phyloP scores from a whole-genome alignment of 1,140 invertebrate species.

The Drosophila kurseongensis region DNA sequence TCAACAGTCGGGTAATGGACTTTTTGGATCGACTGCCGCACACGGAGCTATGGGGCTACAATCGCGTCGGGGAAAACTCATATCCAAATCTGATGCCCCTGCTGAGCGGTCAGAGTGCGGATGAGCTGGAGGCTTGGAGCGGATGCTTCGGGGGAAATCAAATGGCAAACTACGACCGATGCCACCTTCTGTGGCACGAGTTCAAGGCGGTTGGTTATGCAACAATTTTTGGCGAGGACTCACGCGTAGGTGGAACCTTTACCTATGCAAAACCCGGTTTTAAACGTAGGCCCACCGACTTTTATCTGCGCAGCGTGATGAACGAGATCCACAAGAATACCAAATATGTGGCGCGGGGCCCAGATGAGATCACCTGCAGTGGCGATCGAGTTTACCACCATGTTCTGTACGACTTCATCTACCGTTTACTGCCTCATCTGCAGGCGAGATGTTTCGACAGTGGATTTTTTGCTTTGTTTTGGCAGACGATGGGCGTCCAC shows the following conservation, averaged over 20 bases:
- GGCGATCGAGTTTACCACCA: constrained; percentile 6
- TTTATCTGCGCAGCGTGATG: constrained; percentile 16
- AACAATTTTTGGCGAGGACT: constrained; percentile 27
- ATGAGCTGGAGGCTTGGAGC: background rate
- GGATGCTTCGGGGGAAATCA: constrained; percentile 10
- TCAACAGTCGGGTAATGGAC: constrained; percentile 1
- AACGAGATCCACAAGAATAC: constrained; percentile 7
- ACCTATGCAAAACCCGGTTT: constrained; percentile 3
- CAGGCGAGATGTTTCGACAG: background rate
- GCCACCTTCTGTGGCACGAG: constrained; percentile 10
- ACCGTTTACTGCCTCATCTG: constrained; percentile 16
- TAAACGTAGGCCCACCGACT: constrained; percentile 6
- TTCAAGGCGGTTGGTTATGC: constrained; percentile 21
- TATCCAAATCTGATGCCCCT: constrained; percentile 29
- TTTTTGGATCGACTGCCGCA: constrained; percentile 10
- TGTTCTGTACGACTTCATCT: constrained; percentile 13
- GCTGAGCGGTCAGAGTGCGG: constrained; percentile 1
- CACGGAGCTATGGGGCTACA: constrained; percentile 37
- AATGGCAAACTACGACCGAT: background rate
- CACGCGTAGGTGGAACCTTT: constrained; percentile 10
- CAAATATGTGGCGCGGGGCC: background rate
- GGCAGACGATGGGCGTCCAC: constrained; percentile 29
- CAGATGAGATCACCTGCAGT: background rate
- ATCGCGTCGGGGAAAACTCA: constrained; percentile 23
- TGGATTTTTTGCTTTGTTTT: constrained; percentile 33